phyloP scores from a whole-genome alignment of 2,113 vertebrate species.

The Thermophis baileyi region DNA sequence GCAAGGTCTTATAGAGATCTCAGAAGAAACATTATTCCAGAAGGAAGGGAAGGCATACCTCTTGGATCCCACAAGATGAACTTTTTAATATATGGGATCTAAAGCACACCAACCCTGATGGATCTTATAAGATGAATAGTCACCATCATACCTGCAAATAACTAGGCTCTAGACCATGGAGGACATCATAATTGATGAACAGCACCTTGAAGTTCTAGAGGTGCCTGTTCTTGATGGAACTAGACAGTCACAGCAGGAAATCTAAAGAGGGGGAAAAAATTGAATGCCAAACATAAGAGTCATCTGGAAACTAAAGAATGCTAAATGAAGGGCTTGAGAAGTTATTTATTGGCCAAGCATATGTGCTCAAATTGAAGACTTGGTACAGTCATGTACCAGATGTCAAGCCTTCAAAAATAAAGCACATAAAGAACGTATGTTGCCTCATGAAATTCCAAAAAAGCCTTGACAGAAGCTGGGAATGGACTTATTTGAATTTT shows the following conservation, averaged over 20 bases:
- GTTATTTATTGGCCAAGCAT: slow-evolving; percentile 8
- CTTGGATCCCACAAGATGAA: not conserved
- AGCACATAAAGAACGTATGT: not conserved
- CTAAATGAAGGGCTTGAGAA: not conserved
- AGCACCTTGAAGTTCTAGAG: not conserved
- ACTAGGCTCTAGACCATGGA: not conserved
- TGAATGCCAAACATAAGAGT: not conserved
- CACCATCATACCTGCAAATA: not conserved
- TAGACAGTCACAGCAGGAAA: not conserved
- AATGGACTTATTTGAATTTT: not conserved
- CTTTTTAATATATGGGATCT: not conserved
- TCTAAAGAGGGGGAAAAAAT: no score
- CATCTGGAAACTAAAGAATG: not conserved
- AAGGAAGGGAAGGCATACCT: not conserved
- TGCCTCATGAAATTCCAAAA: not conserved
- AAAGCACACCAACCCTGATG: not conserved
- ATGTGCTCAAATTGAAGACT: slow-evolving; percentile 1
- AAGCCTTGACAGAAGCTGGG: not conserved
- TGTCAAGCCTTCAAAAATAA: slow-evolving; percentile 18
- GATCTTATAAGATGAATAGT: not conserved
- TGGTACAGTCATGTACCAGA: slow-evolving; percentile 20
- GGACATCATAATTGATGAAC: not conserved
- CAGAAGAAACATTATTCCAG: not conserved
- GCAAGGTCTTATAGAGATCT: not conserved
- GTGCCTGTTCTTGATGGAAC: not conserved